These are phyloP conservation scores for Erpobdella octoculata DNA, from an alignment of 2,888 invertebrate genomes.

Conservation along the genomic window DNA sequence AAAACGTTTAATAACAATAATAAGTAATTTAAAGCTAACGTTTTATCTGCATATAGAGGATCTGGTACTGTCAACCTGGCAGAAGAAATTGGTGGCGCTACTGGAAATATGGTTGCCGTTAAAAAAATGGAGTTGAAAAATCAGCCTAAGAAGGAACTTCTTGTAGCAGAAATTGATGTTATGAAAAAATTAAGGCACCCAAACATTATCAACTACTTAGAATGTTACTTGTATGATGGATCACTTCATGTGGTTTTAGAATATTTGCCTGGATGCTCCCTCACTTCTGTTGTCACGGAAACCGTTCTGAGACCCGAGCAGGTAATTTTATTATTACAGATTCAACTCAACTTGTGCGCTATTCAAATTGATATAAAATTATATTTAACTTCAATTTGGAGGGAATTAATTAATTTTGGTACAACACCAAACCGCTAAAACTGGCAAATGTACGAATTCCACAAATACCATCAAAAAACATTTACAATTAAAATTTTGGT, in stretches of 20 bases:
- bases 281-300: constrained; percentile 97
- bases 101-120: constrained; percentile 96
- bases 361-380: too few species aligned
- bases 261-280: constrained; percentile 91
- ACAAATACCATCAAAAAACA: too few species aligned
- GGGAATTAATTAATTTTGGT: too few species aligned
- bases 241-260: constrained; percentile 88
- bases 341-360: too few species aligned
- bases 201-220: constrained; percentile 96
- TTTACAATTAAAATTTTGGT: too few species aligned
- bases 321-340: too few species aligned
- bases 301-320: constrained; percentile 93
- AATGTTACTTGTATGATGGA: constrained; percentile 83
- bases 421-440: too few species aligned
- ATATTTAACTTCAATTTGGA: too few species aligned
- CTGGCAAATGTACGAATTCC: too few species aligned
- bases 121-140: constrained; percentile 98
- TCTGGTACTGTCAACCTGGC: constrained; percentile 96
- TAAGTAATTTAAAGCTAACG: not conserved
- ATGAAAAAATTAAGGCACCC: constrained; percentile 60
- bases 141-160: constrained; percentile 97
- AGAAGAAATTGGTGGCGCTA: constrained; percentile 89
- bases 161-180: constrained; percentile 97
- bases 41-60: too few species aligned
- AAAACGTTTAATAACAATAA: not conserved